phyloP scores from a whole-genome alignment of 2,888 invertebrate genomes.

The Nematopogon swammerdamellus region DNA sequence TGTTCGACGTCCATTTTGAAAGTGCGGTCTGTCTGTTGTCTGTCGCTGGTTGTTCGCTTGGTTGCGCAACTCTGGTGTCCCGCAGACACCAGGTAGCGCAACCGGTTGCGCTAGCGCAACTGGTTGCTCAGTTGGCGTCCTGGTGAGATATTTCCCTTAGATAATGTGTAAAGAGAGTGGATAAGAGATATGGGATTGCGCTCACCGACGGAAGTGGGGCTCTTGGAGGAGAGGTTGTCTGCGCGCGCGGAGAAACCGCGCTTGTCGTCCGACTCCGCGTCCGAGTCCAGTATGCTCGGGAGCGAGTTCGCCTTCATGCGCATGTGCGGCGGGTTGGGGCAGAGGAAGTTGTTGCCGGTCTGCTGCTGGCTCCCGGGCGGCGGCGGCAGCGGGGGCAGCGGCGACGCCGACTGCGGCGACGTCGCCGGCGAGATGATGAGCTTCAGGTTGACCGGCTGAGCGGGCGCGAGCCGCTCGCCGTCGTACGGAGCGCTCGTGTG shows the following conservation, averaged over 20 bases:
- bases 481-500: conserved; percentile 54
- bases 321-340: conserved; percentile 58
- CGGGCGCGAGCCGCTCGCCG: conserved; percentile 34
- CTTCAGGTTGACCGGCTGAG: conserved; percentile 49
- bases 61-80: too few species aligned
- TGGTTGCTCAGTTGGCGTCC: too few species aligned
- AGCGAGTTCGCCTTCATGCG: conserved; percentile 68
- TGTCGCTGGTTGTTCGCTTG: too few species aligned
- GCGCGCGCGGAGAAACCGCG: conserved; percentile 34
- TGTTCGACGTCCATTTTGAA: too few species aligned
- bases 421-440: conserved; percentile 61
- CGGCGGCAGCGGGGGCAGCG: conserved; percentile 19
- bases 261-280: conserved; percentile 60
- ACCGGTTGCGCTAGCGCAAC: too few species aligned
- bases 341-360: conserved; percentile 52
- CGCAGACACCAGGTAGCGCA: too few species aligned
- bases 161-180: too few species aligned
- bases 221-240: conserved; percentile 57
- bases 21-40: too few species aligned
- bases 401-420: conserved; percentile 40
- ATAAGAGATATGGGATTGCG: conserved; percentile 9
- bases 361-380: conserved; percentile 20
- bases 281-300: conserved; percentile 79
- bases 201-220: conserved; percentile 63
- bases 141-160: too few species aligned